Percentiles rank a stretch among this genome's conserved stretches.
These are phyloP conservation scores for Paragorgia papillata DNA, from an alignment of 92 coral and sea anemone genomes.

Conservation along the genomic window DNA sequence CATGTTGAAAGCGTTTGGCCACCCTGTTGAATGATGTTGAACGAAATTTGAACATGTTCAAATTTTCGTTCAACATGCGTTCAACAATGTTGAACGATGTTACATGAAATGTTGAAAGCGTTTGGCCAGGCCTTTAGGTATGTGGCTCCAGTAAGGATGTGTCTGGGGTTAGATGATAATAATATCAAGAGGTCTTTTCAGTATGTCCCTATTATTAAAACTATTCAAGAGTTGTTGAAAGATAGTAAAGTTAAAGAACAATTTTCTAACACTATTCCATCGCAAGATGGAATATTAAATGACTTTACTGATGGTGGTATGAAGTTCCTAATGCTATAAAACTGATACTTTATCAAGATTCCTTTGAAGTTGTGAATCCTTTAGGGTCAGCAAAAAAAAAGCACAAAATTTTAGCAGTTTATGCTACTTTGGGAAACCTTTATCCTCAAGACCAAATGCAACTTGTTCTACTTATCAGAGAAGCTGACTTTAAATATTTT, in stretches of 20 bases:
- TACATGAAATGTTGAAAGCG: no score
- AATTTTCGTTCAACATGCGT: no score
- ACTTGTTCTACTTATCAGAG: slow-evolving; percentile 12
- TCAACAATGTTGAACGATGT: no score
- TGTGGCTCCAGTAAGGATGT: slow-evolving; percentile 13
- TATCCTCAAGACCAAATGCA: slow-evolving; percentile 46
- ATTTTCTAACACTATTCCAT: background rate
- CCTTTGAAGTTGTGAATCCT: no score
- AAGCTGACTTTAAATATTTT: slow-evolving; percentile 25
- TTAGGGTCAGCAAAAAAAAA: no score
- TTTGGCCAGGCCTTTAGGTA: no score
- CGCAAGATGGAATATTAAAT: slow-evolving; percentile 44
- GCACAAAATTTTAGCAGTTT: no score
- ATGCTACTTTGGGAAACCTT: slow-evolving; percentile 60
- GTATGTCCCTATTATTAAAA: slow-evolving; percentile 64
- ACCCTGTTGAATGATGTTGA: no score
- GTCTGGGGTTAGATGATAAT: slow-evolving; percentile 11
- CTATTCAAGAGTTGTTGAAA: slow-evolving; percentile 59
- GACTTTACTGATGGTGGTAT: slow-evolving; percentile 51
- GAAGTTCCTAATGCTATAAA: slow-evolving; percentile 51
- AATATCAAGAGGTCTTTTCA: slow-evolving; percentile 29
- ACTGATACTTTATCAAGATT: slow-evolving; percentile 56
- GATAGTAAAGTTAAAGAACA: slow-evolving; percentile 54
- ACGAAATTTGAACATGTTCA: no score
- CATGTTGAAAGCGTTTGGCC: no score